Evolutionary conservation across 2,888 invertebrate genomes (phyloP), one percentile per base, ranked within the genome.

Genomic region (Odontocolon sp.): DNA sequence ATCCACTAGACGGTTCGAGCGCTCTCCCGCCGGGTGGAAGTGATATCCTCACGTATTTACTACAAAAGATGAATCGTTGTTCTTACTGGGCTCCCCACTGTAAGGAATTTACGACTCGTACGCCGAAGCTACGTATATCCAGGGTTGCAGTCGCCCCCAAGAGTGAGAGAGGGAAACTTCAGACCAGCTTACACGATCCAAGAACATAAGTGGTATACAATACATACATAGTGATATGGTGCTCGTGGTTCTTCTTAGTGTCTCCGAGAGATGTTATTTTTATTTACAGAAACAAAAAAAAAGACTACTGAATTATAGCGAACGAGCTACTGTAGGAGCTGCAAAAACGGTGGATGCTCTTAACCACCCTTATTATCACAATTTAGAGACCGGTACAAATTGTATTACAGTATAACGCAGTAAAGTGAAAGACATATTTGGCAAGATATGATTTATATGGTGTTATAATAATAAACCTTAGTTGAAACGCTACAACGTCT

Each of bases 11-110:
- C 28, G 66, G 59, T 61, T 54, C 50, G 50, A 50, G 33, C 31
- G 66, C 66, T 64, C 66, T 66, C 72, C 68, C 70, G 70, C 77
- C 77, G 77, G 68, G 71, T 77, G 77, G 77, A 72, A 77, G 72
- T 72, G 77, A 77, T 77, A 77, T 77, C 77, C 77, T 72, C 77
- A 72, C 77, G 77, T 77, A 77, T 77, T 68, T 77, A 72, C 72
- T 72, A 72, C 68, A 52, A 77, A 77, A 77, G 77, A 77, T 77
- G 77, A 77, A 77, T 77, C 77, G 72, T 72, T 66, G 70, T 71
- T 71, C 71, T 67, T 73, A 56, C 71, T 67, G 56, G 45, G 72
- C 56, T 42, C 50, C 50, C 38, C 67, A 68, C 56, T 47, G 47
- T 59, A 77, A 72, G 77, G 77, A 77, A 77, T 77, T 77, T 77